Evolutionary conservation across 2,113 vertebrate genomes (phyloP).

Genomic region (Platichthys flesus): DNA sequence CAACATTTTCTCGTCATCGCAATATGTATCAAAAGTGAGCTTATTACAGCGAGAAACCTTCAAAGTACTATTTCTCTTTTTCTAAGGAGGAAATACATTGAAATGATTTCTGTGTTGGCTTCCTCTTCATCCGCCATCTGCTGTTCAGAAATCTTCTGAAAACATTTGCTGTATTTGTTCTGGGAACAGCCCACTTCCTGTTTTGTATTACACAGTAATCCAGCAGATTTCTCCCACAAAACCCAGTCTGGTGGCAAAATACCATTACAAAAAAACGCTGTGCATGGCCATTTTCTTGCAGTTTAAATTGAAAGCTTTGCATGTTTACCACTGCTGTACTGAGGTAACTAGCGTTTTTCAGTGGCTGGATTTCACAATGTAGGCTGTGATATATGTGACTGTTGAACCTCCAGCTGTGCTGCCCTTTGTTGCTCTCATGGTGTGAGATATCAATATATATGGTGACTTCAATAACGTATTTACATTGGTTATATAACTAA

Average conservation of each 20-base stretch:
- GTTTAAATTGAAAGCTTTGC: neutral
- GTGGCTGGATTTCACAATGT: constrained; percentile 8
- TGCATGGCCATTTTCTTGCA: constrained; percentile 5
- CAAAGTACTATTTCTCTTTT: constrained; percentile 1
- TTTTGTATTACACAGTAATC: constrained; percentile 47
- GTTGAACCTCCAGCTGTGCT: constrained; percentile 20
- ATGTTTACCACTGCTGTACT: neutral
- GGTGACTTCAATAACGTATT: neutral
- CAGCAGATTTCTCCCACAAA: constrained; percentile 42
- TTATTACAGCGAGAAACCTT: neutral
- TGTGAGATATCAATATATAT: neutral
- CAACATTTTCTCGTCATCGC: neutral
- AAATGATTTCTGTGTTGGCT: constrained; percentile 34
- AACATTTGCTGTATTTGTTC: constrained; percentile 48
- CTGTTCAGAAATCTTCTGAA: constrained; percentile 37
- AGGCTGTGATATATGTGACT: constrained; percentile 6
- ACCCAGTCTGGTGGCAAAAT: constrained; percentile 17
- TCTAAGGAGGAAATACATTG: constrained; percentile 21
- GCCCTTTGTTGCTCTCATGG: constrained; percentile 4
- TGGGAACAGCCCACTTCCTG: constrained; percentile 38
- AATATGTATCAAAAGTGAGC: neutral
- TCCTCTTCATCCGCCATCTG: constrained; percentile 51
- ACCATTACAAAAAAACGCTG: neutral
- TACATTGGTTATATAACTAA: neutral
- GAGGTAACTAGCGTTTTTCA: neutral